Conservation (phyloP, 2,888 invertebrate species). For the Microctonus brassicae region DNA sequence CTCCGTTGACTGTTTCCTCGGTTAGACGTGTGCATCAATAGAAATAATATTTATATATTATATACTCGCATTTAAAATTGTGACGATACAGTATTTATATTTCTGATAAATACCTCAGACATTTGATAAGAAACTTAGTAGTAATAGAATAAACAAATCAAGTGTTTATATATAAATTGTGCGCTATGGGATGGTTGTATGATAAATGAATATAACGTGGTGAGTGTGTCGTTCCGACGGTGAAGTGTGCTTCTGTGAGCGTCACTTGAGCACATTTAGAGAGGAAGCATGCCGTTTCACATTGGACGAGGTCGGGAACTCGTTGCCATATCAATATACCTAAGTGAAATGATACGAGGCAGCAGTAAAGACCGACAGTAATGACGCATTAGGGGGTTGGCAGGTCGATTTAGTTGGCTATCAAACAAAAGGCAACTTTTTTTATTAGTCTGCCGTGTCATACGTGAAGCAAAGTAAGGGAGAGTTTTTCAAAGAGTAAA, state of each 20-base stretch:
- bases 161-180: neutral
- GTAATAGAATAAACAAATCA: neutral
- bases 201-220: slow-evolving; percentile 22
- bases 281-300: slow-evolving; percentile 56
- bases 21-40: slow-evolving; percentile 41
- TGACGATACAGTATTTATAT: neutral
- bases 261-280: slow-evolving; percentile 55
- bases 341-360: slow-evolving; percentile 71
- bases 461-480: slow-evolving; percentile 52
- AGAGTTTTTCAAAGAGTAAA: slow-evolving; percentile 38
- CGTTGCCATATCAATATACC: slow-evolving; percentile 71
- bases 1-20: slow-evolving; percentile 52
- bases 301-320: slow-evolving; percentile 68
- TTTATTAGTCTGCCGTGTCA: slow-evolving; percentile 63
- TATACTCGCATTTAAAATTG: neutral
- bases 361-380: slow-evolving; percentile 69
- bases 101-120: neutral
- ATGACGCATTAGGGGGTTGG: slow-evolving; percentile 70
- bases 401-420: slow-evolving; percentile 68
- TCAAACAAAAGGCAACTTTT: slow-evolving; percentile 69
- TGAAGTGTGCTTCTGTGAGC: slow-evolving; percentile 38
- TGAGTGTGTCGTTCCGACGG: slow-evolving; percentile 16
- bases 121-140: neutral
- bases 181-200: slow-evolving; percentile 6
- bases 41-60: too few relatives aligned